Evolutionary conservation across 35 echinoderm and acorn worm species (phyloP).

Genomic region (Hemicentrotus pulcherrimus): DNA sequence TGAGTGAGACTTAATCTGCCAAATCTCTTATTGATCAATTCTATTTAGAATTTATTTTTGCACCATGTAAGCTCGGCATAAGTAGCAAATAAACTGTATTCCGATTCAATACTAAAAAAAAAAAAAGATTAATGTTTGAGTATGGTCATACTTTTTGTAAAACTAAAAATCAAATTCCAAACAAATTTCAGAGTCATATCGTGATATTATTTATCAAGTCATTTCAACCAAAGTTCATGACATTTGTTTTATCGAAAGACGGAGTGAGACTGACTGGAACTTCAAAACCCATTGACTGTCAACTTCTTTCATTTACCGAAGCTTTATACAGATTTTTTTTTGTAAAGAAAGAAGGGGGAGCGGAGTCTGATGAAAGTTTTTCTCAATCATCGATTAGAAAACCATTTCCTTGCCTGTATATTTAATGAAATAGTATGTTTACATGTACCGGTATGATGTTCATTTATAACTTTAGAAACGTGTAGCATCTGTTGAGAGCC

Average conservation of each 20-base stretch:
- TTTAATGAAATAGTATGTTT: constrained; percentile 5
- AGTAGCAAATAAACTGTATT: background rate
- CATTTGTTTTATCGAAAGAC: background rate
- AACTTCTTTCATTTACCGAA: background rate
- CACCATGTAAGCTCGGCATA: background rate
- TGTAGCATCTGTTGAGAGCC: no score
- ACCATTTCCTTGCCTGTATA: background rate
- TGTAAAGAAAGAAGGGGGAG: background rate
- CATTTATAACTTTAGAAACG: background rate
- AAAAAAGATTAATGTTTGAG: background rate
- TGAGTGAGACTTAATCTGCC: background rate
- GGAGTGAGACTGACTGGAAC: background rate
- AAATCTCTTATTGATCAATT: background rate
- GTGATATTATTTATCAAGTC: background rate
- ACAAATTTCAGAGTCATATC: no score
- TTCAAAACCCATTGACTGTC: background rate
- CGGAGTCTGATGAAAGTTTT: background rate
- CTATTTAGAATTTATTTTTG: background rate
- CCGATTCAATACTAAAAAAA: background rate
- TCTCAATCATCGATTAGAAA: background rate
- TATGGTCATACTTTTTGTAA: background rate
- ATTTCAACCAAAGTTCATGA: background rate
- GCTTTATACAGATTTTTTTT: background rate
- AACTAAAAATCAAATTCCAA: background rate
- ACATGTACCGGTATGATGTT: background rate